Conservation (phyloP, 2,113 vertebrate genomes). For the Poeciliopsis occidentalis region DNA sequence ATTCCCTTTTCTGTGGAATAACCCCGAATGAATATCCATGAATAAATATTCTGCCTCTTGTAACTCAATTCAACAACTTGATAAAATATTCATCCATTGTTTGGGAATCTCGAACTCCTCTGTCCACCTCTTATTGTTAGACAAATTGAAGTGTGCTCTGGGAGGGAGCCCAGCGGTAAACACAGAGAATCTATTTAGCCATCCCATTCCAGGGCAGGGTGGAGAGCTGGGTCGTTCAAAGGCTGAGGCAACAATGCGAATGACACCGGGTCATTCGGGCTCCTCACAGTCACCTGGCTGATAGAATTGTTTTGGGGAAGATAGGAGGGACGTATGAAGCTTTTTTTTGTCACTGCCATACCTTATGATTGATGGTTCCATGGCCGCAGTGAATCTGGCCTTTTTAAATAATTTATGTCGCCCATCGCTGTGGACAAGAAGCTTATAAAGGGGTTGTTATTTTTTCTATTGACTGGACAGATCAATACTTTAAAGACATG, state of each 20-base stretch:
- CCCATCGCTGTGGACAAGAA: slow-evolving; percentile 94
- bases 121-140: slow-evolving; percentile 92
- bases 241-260: slow-evolving; percentile 93
- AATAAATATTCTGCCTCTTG: slow-evolving; percentile 87
- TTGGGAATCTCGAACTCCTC: slow-evolving; percentile 86
- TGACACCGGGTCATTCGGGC: slow-evolving; percentile 93
- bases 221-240: slow-evolving; percentile 90
- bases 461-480: slow-evolving; percentile 95
- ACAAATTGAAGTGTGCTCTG: slow-evolving; percentile 93
- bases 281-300: slow-evolving; percentile 92
- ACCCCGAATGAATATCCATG: slow-evolving; percentile 76
- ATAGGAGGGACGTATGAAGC: slow-evolving; percentile 90
- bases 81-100: slow-evolving; percentile 96
- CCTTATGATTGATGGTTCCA: slow-evolving; percentile 99
- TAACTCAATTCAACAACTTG: slow-evolving; percentile 88
- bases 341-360: slow-evolving; percentile 98
- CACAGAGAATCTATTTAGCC: slow-evolving; percentile 96
- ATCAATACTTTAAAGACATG: slow-evolving; percentile 96
- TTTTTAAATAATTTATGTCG: slow-evolving; percentile 99
- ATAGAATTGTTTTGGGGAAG: slow-evolving; percentile 95
- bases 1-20: slow-evolving; percentile 54
- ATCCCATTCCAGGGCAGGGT: slow-evolving; percentile 89
- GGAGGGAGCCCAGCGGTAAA: slow-evolving; percentile 87
- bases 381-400: slow-evolving; percentile 98
- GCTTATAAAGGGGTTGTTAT: slow-evolving; percentile 98